These are phyloP conservation scores for Coccyzus lansbergi DNA, from an alignment of 2,797 vertebrate genomes.

Conservation along the genomic window DNA sequence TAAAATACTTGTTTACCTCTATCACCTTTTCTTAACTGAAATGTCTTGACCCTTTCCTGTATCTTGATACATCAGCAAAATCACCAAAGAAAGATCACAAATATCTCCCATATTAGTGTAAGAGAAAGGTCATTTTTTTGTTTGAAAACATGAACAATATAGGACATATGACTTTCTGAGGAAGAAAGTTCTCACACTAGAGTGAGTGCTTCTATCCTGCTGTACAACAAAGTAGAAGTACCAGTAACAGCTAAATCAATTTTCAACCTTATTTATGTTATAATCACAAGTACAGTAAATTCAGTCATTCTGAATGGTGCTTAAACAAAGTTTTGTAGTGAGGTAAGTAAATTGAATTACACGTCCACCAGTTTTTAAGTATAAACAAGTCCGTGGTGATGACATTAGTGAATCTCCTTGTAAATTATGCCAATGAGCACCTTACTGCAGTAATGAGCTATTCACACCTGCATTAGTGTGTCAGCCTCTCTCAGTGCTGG, in stretches of 20 bases:
- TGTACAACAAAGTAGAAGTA: neutral
- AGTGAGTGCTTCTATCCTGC: neutral
- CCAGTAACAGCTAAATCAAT: neutral
- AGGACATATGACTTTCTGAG: neutral
- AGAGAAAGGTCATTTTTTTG: neutral
- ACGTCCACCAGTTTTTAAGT: neutral
- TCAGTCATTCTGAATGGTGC: neutral
- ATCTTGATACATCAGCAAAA: neutral
- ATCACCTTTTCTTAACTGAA: neutral
- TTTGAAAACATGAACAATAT: neutral
- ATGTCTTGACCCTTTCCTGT: neutral
- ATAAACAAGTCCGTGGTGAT: neutral
- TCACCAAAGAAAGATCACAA: neutral
- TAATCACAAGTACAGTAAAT: neutral
- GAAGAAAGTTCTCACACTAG: neutral
- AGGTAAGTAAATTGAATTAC: neutral
- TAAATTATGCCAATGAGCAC: neutral
- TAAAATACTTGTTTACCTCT: neutral
- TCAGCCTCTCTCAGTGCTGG: conserved; percentile 10
- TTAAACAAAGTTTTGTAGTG: neutral
- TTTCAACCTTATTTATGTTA: neutral
- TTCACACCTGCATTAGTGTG: conserved; percentile 27
- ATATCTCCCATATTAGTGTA: neutral
- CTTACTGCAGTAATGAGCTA: neutral
- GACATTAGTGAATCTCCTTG: neutral